Evolutionary conservation across 1,140 invertebrate species (phyloP), one percentile per base, ranked within the genome.

Genomic region (Drosophila kurseongensis): DNA sequence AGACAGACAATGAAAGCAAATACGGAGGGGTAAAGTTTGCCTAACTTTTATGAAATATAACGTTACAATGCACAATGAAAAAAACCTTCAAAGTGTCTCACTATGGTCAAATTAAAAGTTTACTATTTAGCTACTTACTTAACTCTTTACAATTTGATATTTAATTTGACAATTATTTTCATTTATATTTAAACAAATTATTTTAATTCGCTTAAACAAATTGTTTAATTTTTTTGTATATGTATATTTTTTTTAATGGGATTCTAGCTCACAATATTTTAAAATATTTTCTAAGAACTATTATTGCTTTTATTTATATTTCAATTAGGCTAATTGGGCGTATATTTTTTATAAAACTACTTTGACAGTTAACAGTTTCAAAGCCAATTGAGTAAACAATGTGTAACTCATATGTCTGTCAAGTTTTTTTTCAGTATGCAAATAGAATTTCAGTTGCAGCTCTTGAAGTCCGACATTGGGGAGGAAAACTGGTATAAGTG

Each of bases 391-490:
- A 36, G 29, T 18, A 29, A 36, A 12, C 16, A 18, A 35, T 51
- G 29, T 10, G 3, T 6, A 27, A n/a, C 23, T 12, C 12, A 47
- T 10, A 35, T 23, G 32, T 18, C 13, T 48, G 41, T 48, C 59
- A 32, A 14, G 13, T 36, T 66, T 68, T 68, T 68, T 36, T 42
- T 27, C 65, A 68, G 47, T 66, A 68, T 66, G 47, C 67, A 86
- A 86, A 88, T 88, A 86, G 75, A 86, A 86, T 89, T 88, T 86
- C 75, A 76, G 79, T 68, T 68, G 79, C 75, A 82, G 65, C 79
- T 66, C 52, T 57, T 62, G 56, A 47, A 57, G 73, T 55, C 73
- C 35, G 57, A 29, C 47, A 23, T n/a, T 16, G 18, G 44, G 29
- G 42, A 40, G 45, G 36, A 14, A 41, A 41, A 42, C 60, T 60